Percentiles rank a stretch among this genome's conserved stretches.
Evolutionary conservation across 2,888 invertebrate species (phyloP).

Genomic region (Oxycera nigricornis): DNA sequence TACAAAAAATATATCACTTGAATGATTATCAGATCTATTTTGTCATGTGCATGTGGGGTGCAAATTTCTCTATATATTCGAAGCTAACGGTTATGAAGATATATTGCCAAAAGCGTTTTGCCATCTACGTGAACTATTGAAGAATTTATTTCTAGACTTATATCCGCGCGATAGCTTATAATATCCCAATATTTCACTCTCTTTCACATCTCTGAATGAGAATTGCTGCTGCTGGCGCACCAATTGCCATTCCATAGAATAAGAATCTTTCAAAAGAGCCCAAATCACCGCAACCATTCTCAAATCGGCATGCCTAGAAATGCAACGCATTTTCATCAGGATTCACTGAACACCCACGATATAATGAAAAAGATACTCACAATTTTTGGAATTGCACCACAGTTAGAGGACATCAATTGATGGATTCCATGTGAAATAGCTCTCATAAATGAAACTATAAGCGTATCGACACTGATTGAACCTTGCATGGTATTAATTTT

Average conservation of each 20-base stretch:
- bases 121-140: too few species aligned
- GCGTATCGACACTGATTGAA: neutral
- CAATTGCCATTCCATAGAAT: conserved; percentile 15
- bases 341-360: too few species aligned
- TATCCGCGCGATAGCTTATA: neutral
- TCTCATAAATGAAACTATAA: conserved; percentile 15
- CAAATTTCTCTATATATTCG: too few species aligned
- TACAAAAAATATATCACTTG: too few species aligned
- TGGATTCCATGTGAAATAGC: neutral
- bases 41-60: too few species aligned
- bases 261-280: neutral
- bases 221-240: conserved; percentile 14
- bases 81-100: too few species aligned
- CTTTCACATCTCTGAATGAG: conserved; percentile 18
- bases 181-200: neutral
- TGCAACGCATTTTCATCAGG: too few species aligned
- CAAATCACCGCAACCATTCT: neutral
- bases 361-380: too few species aligned
- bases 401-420: neutral
- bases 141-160: too few species aligned
- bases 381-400: neutral
- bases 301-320: neutral
- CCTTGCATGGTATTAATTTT: neutral
- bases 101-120: too few species aligned
- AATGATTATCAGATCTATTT: too few species aligned